These are phyloP conservation scores for Callaeas wilsoni DNA, from an alignment of 2,113 vertebrate species.

Conservation along the genomic window DNA sequence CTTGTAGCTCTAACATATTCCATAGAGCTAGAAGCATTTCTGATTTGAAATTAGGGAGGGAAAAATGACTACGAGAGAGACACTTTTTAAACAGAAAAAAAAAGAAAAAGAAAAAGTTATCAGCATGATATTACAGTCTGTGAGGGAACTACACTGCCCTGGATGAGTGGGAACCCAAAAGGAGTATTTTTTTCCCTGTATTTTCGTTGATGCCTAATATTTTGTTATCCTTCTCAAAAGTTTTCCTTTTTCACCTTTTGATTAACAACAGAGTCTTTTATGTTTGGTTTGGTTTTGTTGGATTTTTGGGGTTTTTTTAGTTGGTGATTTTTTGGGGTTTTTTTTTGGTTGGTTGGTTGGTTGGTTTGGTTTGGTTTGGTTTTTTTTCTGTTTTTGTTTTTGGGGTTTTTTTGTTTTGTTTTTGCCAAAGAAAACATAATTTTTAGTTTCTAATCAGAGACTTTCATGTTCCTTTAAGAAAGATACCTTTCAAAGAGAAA, in stretches of 20 bases:
- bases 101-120: not conserved
- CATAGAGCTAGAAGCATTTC: not conserved
- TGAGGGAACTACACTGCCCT: not conserved
- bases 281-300: not conserved
- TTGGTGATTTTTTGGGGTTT: rapidly evolving
- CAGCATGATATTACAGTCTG: not conserved
- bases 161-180: not conserved
- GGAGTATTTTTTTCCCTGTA: not conserved
- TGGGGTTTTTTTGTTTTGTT: not conserved
- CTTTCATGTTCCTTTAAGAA: not conserved
- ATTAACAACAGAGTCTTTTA: not conserved
- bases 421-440: not conserved
- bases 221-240: not conserved
- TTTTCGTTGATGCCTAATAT: rapidly evolving
- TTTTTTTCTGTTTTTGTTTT: too few relatives aligned
- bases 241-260: not conserved
- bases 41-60: not conserved
- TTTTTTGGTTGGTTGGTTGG: not conserved
- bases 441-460: not conserved
- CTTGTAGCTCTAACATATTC: not conserved
- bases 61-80: not conserved
- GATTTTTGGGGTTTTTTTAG: too few relatives aligned
- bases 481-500: not conserved
- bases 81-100: not conserved
- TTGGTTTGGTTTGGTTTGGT: not conserved